A percentile compares a stretch with the other conserved stretches of the same genome.
These are phyloP conservation scores for Penaeus vannamei DNA, from an alignment of 1,140 invertebrate species.

Conservation along the genomic window DNA sequence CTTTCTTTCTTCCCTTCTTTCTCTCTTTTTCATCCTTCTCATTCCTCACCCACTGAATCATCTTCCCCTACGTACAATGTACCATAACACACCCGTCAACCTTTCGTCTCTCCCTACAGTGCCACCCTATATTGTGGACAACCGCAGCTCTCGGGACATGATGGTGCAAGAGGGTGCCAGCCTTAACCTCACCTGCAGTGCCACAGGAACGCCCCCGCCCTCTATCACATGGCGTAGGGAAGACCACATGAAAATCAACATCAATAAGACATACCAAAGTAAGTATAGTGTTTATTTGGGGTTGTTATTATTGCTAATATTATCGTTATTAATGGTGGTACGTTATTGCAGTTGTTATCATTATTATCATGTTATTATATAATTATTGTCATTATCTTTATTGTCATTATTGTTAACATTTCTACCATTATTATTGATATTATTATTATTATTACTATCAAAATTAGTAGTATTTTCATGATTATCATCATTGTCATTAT, in stretches of 20 bases:
- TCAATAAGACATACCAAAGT: background rate
- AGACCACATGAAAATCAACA: slow-evolving; percentile 48
- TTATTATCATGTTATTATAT: too few relatives aligned
- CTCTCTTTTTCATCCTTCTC: background rate
- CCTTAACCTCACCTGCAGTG: slow-evolving; percentile 67
- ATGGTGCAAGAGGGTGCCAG: slow-evolving; percentile 67
- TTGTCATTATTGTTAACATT: too few relatives aligned
- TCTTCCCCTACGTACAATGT: background rate
- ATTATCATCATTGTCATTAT: too few relatives aligned
- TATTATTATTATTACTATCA: too few relatives aligned
- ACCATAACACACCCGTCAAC: background rate
- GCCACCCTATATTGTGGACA: slow-evolving; percentile 66
- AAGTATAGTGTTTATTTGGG: background rate
- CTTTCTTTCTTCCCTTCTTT: background rate
- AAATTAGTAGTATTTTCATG: too few relatives aligned
- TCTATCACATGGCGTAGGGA: slow-evolving; percentile 67
- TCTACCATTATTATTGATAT: too few relatives aligned
- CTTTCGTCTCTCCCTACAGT: slow-evolving; percentile 46
- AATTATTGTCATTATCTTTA: too few relatives aligned
- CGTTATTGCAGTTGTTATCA: too few relatives aligned
- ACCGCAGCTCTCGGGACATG: slow-evolving; percentile 63
- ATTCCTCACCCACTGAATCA: background rate
- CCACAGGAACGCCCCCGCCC: slow-evolving; percentile 65
- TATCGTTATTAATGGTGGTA: too few relatives aligned
- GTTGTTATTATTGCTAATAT: too few relatives aligned